Evolutionary conservation across 2,113 vertebrate genomes (phyloP).

Genomic region (Sprattus sprattus): DNA sequence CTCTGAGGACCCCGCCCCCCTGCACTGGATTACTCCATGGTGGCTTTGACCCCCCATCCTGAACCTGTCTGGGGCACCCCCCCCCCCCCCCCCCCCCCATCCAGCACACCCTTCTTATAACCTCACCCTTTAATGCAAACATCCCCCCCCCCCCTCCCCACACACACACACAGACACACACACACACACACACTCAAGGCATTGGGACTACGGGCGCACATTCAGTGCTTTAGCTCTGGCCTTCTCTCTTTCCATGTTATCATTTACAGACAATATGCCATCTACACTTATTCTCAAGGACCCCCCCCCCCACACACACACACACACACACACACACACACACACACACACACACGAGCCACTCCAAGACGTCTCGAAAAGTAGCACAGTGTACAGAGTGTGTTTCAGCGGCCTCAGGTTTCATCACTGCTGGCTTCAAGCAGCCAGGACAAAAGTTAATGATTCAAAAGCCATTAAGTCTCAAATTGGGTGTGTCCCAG

Average conservation of each 20-base stretch:
- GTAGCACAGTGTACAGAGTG: not conserved
- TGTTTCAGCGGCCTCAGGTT: not conserved
- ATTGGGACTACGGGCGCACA: not conserved
- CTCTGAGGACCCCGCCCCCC: not conserved
- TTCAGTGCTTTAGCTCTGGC: not conserved
- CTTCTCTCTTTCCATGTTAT: not conserved
- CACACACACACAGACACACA: not conserved
- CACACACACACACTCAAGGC: not conserved
- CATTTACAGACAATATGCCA: slow-evolving; percentile 13
- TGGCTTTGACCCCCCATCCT: not conserved
- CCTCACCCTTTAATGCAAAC: too few species aligned
- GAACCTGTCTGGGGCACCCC: not conserved
- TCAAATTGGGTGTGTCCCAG: not conserved
- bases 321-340: not conserved
- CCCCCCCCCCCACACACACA: not conserved
- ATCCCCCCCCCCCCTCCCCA: not conserved
- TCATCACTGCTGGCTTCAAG: not conserved
- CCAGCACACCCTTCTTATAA: not conserved
- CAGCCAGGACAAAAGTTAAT: slow-evolving; percentile 8
- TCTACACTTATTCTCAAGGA: slow-evolving; percentile 9
- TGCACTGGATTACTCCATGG: not conserved
- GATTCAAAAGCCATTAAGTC: not conserved
- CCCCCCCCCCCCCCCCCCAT: not conserved
- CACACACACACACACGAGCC: not conserved
- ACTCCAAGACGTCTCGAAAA: not conserved